Base-by-base conservation (phyloP, 2,888 invertebrate species). In the Archaeoteleia sp. region DNA sequence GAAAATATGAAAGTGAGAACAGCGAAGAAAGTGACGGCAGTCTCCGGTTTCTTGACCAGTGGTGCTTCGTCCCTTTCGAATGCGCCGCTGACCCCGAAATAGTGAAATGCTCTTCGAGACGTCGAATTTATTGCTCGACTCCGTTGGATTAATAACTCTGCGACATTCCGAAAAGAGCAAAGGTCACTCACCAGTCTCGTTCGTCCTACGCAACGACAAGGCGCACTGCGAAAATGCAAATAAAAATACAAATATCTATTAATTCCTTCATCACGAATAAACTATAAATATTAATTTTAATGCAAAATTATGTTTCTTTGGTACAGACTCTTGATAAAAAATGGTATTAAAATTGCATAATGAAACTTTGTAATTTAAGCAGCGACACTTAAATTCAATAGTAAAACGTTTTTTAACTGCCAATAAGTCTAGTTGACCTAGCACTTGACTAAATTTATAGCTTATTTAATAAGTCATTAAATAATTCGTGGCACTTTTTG, bases 1-100 rank as follows among this genome's bases (percentile, higher is more conserved):
- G 74, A 79, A 81, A 81, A 80, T 80, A 78, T 79, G 80, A 82
- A 82, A 81, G 82, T 74, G 79, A 78, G 78, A 80, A 77, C 78
- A 74, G 68, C 73, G 76, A 82, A 80, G 82, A 82, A 82, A 82
- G 82, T 78, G 74, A 82, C 72, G 73, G 72, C 70, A 71, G 60
- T 73, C 74, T 61, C 71, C 58, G 63, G 73, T 60, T 67, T 67
- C 69, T 48, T 51, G 60, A 53, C 25, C 77, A 75, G 78, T 73
- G 78, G 76, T 78, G 78, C 75, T 72, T 76, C 46, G 54, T 60
- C 37, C 67, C 68, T 72, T 74, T 70, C 74, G 48, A 46, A 63
- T 43, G 62, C 57, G 30, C 17, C 58, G 67, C 60, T 76, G 78
- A 77, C 77, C 78, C 68, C 74, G 72, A 79, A 79, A 74, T 67